These are phyloP conservation scores for Azemiops feae DNA, from an alignment of 2,113 vertebrate genomes.

Conservation along the genomic window DNA sequence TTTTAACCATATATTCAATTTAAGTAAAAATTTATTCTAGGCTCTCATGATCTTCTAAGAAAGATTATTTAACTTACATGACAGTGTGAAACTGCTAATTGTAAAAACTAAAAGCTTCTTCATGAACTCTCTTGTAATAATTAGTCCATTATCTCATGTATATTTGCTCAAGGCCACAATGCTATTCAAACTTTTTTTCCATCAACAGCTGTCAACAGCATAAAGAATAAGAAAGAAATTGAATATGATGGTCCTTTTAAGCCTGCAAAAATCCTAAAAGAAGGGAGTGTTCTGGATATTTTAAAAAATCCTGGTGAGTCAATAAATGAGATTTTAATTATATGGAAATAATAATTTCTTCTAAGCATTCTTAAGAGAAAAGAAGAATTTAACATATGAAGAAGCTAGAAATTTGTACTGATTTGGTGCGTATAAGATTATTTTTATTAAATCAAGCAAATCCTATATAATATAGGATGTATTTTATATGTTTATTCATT, in stretches of 20 bases:
- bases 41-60: not conserved
- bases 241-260: slow-evolving; percentile 81
- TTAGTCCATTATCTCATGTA: not conserved
- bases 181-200: not conserved
- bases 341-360: not conserved
- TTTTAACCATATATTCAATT: not conserved
- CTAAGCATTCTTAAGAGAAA: not conserved
- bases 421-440: not conserved
- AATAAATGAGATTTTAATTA: not conserved
- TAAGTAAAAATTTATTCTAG: not conserved
- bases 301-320: slow-evolving; percentile 87
- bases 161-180: not conserved
- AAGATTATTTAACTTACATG: not conserved
- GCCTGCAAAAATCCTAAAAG: slow-evolving; percentile 85
- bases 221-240: slow-evolving; percentile 66
- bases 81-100: not conserved
- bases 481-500: not conserved
- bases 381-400: not conserved
- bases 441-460: not conserved
- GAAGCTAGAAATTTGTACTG: not conserved
- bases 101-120: not conserved
- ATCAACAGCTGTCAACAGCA: slow-evolving; percentile 55
- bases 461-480: not conserved
- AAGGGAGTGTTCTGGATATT: slow-evolving; percentile 94
- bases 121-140: not conserved